Evolutionary conservation across 2,113 vertebrate genomes (phyloP).

Genomic region (Copsychus sechellarum): DNA sequence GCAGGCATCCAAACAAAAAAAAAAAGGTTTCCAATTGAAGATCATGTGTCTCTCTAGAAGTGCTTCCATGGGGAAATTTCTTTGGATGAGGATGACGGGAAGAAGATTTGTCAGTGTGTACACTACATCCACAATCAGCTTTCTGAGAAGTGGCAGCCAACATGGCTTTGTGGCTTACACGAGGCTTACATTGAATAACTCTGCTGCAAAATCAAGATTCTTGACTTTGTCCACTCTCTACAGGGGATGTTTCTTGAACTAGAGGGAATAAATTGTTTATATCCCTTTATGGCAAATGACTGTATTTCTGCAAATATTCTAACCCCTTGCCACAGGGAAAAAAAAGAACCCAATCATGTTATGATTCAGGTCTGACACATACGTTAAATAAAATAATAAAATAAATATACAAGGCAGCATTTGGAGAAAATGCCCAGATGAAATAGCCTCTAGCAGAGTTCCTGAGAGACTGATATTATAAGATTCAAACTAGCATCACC

Average conservation of each 20-base stretch:
- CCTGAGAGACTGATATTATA: background rate
- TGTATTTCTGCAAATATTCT: background rate
- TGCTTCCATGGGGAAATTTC: background rate
- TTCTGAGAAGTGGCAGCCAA: constrained; percentile 16
- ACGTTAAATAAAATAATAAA: background rate
- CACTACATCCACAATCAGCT: background rate
- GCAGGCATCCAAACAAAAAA: background rate
- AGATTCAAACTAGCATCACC: background rate
- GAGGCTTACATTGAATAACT: background rate
- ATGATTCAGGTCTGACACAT: background rate
- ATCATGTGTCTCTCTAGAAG: background rate
- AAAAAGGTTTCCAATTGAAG: background rate
- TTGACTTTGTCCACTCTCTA: background rate
- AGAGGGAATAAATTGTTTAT: background rate
- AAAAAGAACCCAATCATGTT: background rate
- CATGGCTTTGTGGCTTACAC: constrained; percentile 10
- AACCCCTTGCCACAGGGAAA: background rate
- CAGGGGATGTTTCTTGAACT: background rate
- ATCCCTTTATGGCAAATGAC: background rate
- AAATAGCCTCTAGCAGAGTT: background rate
- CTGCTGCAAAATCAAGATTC: constrained; percentile 4
- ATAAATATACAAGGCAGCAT: background rate
- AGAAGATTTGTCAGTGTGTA: background rate
- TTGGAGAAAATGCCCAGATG: background rate
- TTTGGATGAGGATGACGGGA: background rate